Percentiles rank a stretch among this genome's conserved stretches.
These are phyloP conservation scores for Artemia sinica DNA, from an alignment of 2,888 invertebrate genomes.

Conservation along the genomic window DNA sequence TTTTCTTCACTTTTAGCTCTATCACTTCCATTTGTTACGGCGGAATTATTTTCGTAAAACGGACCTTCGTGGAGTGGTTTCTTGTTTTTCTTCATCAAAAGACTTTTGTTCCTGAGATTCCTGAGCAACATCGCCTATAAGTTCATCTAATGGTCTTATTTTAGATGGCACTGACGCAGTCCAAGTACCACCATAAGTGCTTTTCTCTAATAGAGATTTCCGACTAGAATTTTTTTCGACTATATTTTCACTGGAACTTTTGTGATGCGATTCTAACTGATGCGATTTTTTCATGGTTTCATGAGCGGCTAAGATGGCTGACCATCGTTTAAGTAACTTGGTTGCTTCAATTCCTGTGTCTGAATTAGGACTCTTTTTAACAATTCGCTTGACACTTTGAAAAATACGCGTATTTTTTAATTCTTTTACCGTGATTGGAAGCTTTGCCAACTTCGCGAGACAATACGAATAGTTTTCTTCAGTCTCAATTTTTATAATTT, in stretches of 20 bases:
- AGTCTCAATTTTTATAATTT: conserved; percentile 50
- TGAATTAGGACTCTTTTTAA: conserved; percentile 50
- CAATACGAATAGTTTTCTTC: conserved; percentile 47
- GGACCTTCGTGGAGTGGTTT: too few species aligned
- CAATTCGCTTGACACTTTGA: conserved; percentile 64
- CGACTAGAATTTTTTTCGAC: neutral
- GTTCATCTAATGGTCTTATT: too few species aligned
- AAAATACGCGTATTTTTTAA: conserved; percentile 77
- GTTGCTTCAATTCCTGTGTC: conserved; percentile 64
- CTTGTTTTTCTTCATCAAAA: too few species aligned
- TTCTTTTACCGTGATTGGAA: conserved; percentile 61
- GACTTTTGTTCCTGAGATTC: too few species aligned
- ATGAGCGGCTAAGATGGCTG: conserved; percentile 59
- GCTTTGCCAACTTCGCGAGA: conserved; percentile 50
- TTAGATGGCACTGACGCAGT: neutral
- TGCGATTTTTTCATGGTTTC: conserved; percentile 31
- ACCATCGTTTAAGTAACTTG: conserved; percentile 68
- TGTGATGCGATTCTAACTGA: conserved; percentile 23
- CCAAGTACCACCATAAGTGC: conserved; percentile 2
- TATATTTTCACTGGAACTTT: neutral
- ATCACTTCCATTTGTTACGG: too few species aligned
- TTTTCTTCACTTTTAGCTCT: too few species aligned
- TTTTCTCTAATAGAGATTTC: neutral
- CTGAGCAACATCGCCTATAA: too few species aligned
- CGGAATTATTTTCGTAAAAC: too few species aligned